Evolutionary conservation across 2,797 vertebrate species (phyloP).

Genomic region (Oryzias sinensis): DNA sequence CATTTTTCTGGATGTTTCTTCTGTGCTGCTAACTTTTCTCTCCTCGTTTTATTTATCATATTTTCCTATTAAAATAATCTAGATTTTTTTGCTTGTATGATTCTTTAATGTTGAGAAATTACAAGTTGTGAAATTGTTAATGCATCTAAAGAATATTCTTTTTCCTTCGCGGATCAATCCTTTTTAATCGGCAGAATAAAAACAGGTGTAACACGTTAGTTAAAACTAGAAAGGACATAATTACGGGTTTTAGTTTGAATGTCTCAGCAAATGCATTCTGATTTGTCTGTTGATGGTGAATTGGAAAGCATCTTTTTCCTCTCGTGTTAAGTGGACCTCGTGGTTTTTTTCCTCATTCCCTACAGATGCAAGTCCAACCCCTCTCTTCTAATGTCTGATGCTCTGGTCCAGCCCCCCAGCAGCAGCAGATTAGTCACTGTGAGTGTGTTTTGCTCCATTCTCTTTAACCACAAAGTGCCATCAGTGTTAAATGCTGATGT

Average conservation of each 20-base stretch:
- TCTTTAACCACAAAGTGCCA: not conserved
- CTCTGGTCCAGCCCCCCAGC: slow-evolving; percentile 89
- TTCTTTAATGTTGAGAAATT: no score
- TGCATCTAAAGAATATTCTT: no score
- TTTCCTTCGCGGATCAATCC: no score
- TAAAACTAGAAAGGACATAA: no score
- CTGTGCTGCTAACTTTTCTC: not conserved
- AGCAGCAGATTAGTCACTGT: slow-evolving; percentile 91
- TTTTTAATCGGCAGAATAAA: no score
- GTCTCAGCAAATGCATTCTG: no score
- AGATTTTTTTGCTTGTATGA: no score
- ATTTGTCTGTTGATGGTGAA: no score
- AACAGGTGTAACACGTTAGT: no score
- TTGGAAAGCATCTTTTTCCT: not conserved
- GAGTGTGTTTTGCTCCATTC: slow-evolving; percentile 56
- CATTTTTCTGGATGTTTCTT: not conserved
- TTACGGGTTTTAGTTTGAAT: no score
- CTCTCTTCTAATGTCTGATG: slow-evolving; percentile 91
- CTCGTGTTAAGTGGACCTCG: not conserved
- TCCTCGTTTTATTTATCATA: not conserved
- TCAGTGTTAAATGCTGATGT: not conserved
- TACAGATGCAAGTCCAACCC: slow-evolving; percentile 92
- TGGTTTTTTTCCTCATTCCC: slow-evolving; percentile 8
- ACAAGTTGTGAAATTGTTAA: no score
- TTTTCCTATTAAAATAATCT: no score